phyloP scores from a whole-genome alignment of 2,113 vertebrate species.

The Theristicus caerulescens region DNA sequence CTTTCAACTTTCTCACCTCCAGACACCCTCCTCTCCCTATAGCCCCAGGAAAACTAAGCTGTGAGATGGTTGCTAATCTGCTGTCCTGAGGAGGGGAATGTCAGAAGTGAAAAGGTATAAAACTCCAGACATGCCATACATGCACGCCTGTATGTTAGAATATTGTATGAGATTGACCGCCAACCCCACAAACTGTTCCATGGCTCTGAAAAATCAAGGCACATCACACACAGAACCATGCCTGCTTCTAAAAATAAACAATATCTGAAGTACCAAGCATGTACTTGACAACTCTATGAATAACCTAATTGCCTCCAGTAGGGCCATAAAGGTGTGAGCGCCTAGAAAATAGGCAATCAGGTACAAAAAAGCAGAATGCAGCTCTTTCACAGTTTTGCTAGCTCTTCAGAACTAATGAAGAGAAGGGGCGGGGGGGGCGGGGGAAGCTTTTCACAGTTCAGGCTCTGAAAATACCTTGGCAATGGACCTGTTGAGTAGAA shows the following conservation, averaged over 20 bases:
- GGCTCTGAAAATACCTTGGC: constrained; percentile 33
- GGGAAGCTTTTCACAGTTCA: constrained; percentile 6
- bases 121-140: neutral
- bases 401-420: constrained; percentile 59
- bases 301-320: constrained; percentile 25
- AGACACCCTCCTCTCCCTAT: neutral
- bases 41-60: neutral
- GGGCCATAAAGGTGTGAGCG: neutral
- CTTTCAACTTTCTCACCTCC: neutral
- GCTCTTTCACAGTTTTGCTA: constrained; percentile 30
- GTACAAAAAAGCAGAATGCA: neutral
- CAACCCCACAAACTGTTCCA: neutral
- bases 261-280: neutral
- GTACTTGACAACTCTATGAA: neutral
- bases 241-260: constrained; percentile 8
- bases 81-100: neutral
- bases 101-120: neutral
- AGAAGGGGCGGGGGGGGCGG: neutral
- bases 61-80: neutral
- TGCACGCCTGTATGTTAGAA: neutral
- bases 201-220: neutral
- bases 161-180: neutral
- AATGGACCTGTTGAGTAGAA: neutral
- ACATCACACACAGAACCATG: neutral
- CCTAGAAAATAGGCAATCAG: constrained; percentile 10